Percentiles rank a stretch among this genome's conserved stretches.
Evolutionary conservation across 2,113 vertebrate species (phyloP).

Genomic region (Grammomys surdaster): DNA sequence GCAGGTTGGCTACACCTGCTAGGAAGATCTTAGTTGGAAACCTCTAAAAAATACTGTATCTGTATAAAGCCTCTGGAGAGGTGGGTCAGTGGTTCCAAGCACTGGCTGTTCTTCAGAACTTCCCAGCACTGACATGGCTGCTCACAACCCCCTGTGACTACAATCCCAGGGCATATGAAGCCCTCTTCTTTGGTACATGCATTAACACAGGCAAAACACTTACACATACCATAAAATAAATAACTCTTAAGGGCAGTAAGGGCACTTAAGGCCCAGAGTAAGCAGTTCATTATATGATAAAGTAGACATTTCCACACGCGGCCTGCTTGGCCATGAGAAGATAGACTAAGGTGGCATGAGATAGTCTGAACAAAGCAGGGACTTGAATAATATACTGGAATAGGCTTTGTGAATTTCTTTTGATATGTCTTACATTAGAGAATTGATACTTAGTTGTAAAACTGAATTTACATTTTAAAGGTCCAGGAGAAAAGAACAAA

Average conservation of each 20-base stretch:
- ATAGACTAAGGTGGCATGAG: neutral
- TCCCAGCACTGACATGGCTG: neutral
- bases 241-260: neutral
- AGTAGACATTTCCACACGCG: neutral
- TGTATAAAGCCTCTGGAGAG: neutral
- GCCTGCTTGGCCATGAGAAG: neutral
- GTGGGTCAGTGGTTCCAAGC: neutral
- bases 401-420: neutral
- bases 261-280: neutral
- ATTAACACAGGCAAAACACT: neutral
- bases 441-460: conserved; percentile 29
- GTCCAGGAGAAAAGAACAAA: neutral
- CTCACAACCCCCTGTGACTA: neutral
- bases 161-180: neutral
- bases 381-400: neutral
- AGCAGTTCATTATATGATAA: neutral
- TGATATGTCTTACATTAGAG: neutral
- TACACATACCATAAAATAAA: neutral
- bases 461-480: neutral
- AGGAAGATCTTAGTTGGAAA: conserved; percentile 23
- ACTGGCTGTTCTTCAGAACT: neutral
- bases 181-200: neutral
- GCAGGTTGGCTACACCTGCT: neutral
- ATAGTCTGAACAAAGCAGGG: neutral
- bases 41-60: neutral